phyloP scores from a whole-genome alignment of 2,797 vertebrate genomes.

The Bovichtus diacanthus region DNA sequence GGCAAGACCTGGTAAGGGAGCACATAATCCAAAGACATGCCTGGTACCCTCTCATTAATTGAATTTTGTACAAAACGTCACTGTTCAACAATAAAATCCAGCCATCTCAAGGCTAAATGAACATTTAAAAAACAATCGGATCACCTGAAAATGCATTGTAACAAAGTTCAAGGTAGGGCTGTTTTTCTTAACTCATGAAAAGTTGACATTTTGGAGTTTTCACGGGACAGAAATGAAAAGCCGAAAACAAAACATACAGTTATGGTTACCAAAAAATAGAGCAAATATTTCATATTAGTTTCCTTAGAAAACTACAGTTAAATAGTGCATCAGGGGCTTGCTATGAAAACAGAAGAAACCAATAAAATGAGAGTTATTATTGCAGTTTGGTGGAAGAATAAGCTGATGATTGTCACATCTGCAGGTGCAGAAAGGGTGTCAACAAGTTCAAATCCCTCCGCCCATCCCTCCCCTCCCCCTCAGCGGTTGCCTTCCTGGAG shows the following conservation, averaged over 20 bases:
- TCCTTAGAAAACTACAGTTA: background rate
- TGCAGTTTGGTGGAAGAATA: slow-evolving; percentile 74
- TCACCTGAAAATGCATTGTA: no score
- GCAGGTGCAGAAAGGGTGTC: slow-evolving; percentile 90
- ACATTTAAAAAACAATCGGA: no score
- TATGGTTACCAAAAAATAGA: background rate
- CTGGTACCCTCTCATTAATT: no score
- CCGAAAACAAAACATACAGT: background rate
- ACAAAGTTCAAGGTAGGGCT: no score
- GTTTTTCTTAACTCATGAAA: no score
- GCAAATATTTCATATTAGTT: background rate
- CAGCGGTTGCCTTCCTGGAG: slow-evolving; percentile 73
- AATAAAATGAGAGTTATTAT: slow-evolving; percentile 15
- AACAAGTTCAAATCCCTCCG: slow-evolving; percentile 79
- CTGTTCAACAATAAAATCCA: no score
- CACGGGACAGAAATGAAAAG: background rate
- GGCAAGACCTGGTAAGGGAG: background rate
- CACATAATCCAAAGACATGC: no score
- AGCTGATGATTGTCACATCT: slow-evolving; percentile 84
- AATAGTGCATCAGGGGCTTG: background rate
- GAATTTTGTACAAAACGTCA: no score
- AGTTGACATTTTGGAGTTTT: background rate
- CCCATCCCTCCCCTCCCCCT: slow-evolving; percentile 59
- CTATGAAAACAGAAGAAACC: background rate
- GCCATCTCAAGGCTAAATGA: no score